Base-by-base conservation (phyloP, 2,888 invertebrate genomes). In the Hofmannophila pseudospretella region DNA sequence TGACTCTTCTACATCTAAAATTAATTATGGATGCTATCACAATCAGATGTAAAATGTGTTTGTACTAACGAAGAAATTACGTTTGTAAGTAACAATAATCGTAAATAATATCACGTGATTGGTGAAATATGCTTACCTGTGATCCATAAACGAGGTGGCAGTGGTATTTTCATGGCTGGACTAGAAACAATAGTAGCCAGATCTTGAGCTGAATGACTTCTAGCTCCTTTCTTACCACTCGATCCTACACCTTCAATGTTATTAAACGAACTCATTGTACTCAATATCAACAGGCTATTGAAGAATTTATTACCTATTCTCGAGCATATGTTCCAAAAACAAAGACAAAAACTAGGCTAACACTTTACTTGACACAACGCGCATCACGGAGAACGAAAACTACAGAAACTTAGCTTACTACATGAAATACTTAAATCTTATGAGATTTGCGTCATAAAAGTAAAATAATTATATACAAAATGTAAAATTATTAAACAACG, bases 91-190 rank as follows among this genome's bases (percentile, higher is more conserved):
- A n/a, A n/a, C n/a, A n/a, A n/a, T n/a, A n/a, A n/a, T n/a, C n/a
- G n/a, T n/a, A n/a, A n/a, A n/a, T n/a, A n/a, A n/a, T n/a, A n/a
- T n/a, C n/a, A 23, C 3, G n/a, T 23, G 3, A 23, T 23, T 28
- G 13, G 7, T 12, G 8, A 12, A 29, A 10, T 7, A 25, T 36
- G 25, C 57, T 69, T 58, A 84, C 87, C 87, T 71, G 85, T 82
- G 42, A 82, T 77, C 81, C 82, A 85, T 53, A 80, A 64, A 58
- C 81, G 76, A 52, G 88, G 88, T 45, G 87, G 88, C 57, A 86
- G 69, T 58, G 88, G 88, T 72, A 88, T 82, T 71, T 82, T 86
- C 68, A 84, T 70, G 33, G 73, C 62, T 52, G 81, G 65, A 60
- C 72, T 80, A 42, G 67, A 66, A 53, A 71, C 45, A 49, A 64